These are phyloP conservation scores for Hyppa rectilinea DNA, from an alignment of 2,888 invertebrate species.

Conservation along the genomic window DNA sequence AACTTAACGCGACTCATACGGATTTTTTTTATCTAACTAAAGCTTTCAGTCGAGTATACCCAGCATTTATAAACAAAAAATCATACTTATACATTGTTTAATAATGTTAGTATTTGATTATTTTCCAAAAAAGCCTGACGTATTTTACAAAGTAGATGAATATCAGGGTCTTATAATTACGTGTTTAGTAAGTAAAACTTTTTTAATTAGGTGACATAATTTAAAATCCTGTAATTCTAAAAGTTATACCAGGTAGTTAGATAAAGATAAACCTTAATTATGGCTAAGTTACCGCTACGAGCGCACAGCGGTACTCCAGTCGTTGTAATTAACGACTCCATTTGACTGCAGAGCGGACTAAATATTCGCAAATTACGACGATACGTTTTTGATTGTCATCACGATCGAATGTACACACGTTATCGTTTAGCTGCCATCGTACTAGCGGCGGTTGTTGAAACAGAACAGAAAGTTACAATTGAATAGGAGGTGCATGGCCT, in stretches of 20 bases:
- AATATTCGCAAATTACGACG: constrained; percentile 35
- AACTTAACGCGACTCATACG: constrained; percentile 5
- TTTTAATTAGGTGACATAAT: constrained; percentile 77
- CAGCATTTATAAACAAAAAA: constrained; percentile 10
- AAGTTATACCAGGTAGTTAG: constrained; percentile 71
- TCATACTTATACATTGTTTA: constrained; percentile 17
- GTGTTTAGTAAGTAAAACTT: constrained; percentile 78
- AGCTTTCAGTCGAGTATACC: not conserved
- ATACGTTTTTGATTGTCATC: constrained; percentile 39
- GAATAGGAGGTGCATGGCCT: constrained; percentile 6
- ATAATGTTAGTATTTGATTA: constrained; percentile 26
- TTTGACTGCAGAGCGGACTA: constrained; percentile 51
- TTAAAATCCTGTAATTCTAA: constrained; percentile 72
- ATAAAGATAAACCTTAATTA: constrained; percentile 67
- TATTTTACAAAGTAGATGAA: constrained; percentile 78
- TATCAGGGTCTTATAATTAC: constrained; percentile 85
- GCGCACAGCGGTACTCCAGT: constrained; percentile 40
- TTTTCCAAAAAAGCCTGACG: constrained; percentile 58
- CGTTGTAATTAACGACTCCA: constrained; percentile 53
- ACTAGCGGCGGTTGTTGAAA: not conserved
- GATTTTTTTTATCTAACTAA: constrained; percentile 25
- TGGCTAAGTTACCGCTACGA: constrained; percentile 59
- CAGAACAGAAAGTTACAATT: not conserved
- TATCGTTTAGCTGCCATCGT: not conserved
- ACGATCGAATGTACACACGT: constrained; percentile 6